Conservation (phyloP, 53 echinoderm and acorn worm species). For the Hippasteria phrygiana region DNA sequence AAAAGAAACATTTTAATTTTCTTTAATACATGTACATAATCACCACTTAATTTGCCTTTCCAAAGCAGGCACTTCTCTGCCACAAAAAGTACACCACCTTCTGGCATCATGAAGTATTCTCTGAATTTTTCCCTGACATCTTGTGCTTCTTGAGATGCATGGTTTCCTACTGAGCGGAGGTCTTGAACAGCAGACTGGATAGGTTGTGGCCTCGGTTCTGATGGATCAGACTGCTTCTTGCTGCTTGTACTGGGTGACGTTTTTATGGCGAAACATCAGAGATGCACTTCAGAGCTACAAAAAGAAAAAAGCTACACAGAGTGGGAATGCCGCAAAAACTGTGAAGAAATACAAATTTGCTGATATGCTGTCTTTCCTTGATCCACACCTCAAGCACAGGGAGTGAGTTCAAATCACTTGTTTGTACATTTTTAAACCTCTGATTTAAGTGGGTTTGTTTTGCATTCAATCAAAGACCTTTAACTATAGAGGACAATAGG, state of each 20-base stretch:
- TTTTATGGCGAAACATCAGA: constrained; percentile 52
- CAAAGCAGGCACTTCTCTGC: constrained; percentile 15
- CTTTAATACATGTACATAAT: too few relatives aligned
- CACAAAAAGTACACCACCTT: too few relatives aligned
- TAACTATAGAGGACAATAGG: too few relatives aligned
- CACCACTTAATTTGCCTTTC: background rate
- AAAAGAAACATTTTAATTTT: too few relatives aligned
- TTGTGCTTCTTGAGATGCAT: constrained; percentile 5
- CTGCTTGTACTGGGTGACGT: constrained; percentile 12
- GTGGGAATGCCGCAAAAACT: constrained; percentile 39
- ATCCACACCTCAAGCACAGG: constrained; percentile 39
- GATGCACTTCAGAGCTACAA: constrained; percentile 51
- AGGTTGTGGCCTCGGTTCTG: background rate
- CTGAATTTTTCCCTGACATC: background rate
- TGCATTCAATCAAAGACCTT: too few relatives aligned
- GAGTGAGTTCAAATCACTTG: constrained; percentile 14
- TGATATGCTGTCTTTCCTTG: constrained; percentile 36
- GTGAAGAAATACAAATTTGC: constrained; percentile 62
- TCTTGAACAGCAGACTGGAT: background rate
- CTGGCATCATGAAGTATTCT: background rate
- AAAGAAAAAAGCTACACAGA: too few relatives aligned
- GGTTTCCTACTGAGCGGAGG: background rate
- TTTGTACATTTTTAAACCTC: too few relatives aligned
- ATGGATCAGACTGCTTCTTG: background rate
- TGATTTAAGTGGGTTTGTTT: too few relatives aligned